Evolutionary conservation across 2,113 vertebrate species (phyloP).

Genomic region (Tiliqua scincoides): DNA sequence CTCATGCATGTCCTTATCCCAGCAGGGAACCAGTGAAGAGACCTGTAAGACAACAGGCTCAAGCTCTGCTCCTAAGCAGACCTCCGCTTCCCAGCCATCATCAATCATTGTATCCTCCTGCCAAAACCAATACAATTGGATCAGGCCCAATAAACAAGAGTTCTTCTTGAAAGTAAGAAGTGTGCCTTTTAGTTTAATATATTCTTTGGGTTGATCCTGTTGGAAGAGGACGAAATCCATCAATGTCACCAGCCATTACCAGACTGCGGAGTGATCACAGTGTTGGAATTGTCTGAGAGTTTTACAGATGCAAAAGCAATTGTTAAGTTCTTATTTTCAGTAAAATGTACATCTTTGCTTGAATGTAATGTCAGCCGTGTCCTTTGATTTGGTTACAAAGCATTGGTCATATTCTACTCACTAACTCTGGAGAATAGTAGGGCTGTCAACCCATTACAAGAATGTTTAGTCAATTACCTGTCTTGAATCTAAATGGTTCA

Average conservation of each 20-base stretch:
- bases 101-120: conserved; percentile 74
- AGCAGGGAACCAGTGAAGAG: conserved; percentile 41
- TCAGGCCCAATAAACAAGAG: conserved; percentile 40
- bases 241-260: conserved; percentile 73
- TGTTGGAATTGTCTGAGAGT: conserved; percentile 42
- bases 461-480: conserved; percentile 11
- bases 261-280: conserved; percentile 52
- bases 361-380: conserved; percentile 3
- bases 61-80: conserved; percentile 39
- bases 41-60: conserved; percentile 16
- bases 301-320: conserved; percentile 49
- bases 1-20: conserved; percentile 34
- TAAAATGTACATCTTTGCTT: conserved; percentile 57
- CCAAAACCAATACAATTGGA: conserved; percentile 66
- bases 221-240: conserved; percentile 77
- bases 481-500: not conserved
- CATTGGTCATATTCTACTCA: not conserved
- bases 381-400: not conserved
- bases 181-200: conserved; percentile 58
- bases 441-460: conserved; percentile 1
- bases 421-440: conserved; percentile 7
- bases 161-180: conserved; percentile 58
- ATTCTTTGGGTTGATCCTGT: conserved; percentile 65
- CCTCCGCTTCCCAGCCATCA: conserved; percentile 61
- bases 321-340: conserved; percentile 56